Percentiles rank a stretch among this genome's conserved stretches.
Conservation (phyloP, 1,140 invertebrate genomes). For the Arion vulgaris region DNA sequence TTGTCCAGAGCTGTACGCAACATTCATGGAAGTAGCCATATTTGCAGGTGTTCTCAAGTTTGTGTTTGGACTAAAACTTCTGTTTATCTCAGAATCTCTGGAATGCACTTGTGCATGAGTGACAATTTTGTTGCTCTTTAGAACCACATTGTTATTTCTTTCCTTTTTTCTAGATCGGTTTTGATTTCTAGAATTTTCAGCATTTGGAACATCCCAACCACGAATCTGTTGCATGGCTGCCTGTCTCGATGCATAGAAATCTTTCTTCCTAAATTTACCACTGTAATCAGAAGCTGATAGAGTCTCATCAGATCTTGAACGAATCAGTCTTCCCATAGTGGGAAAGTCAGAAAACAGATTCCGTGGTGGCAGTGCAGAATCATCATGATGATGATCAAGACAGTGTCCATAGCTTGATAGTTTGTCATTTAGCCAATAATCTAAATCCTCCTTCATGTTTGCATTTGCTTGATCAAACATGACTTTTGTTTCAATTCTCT, state of each 20-base stretch:
- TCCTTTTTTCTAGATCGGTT: constrained; percentile 5
- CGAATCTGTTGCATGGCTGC: constrained; percentile 65
- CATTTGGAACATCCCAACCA: constrained; percentile 60
- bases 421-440: constrained; percentile 63
- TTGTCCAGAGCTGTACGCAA: neutral
- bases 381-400: constrained; percentile 68
- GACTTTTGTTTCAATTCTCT: constrained; percentile 48
- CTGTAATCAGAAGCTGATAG: constrained; percentile 70
- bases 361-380: constrained; percentile 61
- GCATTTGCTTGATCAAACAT: constrained; percentile 46
- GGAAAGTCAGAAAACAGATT: constrained; percentile 63
- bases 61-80: constrained; percentile 26
- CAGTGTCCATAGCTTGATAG: constrained; percentile 62
- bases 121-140: constrained; percentile 17
- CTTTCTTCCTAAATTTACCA: constrained; percentile 61
- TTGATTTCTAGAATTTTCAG: neutral
- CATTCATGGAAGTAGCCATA: neutral
- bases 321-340: constrained; percentile 62
- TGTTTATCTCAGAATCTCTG: neutral
- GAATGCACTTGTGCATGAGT: constrained; percentile 19
- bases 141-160: constrained; percentile 22
- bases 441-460: constrained; percentile 54
- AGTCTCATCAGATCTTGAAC: constrained; percentile 70
- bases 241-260: constrained; percentile 65
- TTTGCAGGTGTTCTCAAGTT: constrained; percentile 21